Base-by-base conservation (phyloP, 2,113 vertebrate genomes). In the Apeltes quadracus region DNA sequence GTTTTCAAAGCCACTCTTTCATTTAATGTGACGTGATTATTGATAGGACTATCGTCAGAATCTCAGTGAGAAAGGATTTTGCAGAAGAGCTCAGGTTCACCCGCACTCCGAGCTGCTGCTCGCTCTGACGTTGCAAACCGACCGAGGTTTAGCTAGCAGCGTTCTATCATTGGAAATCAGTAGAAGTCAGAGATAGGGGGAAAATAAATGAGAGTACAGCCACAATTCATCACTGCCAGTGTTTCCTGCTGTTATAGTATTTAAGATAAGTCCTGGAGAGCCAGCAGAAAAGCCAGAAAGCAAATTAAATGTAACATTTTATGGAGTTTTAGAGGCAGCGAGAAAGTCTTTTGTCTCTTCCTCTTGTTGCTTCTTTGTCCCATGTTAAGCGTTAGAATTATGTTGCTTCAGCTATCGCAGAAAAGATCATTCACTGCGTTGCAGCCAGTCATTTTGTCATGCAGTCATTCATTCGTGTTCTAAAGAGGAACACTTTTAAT, bases 111-210 rank as follows among this genome's bases (percentile, higher is more conserved):
- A 63, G 62, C 71, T 43, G 63, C 46, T 1, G 11, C 16, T 43
- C 6, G 62, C 38, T 61, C 66, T 61, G 61, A 69, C 69, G 63
- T 66, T 56, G 61, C 72, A 83, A 89, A 79, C 78, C 73, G 41
- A 79, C 69, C 75, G 73, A 57, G 69, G 36, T 34, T 34, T 34
- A 34, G 32, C 69, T 69, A 34, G 64, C 50, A 65, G 69, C 51
- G 12, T 57, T 54, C 41, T 36, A 72, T 85, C 66, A 67, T n/a
- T 12, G 2, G 27, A 69, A 74, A 62, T 27, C 41, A 76, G 75
- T 29, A 77, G 43, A 72, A 81, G 64, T 67, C 68, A 41, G 59
- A 78, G 57, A 84, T 64, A 54, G 76, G 53, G n/a, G 14, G 46
- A 54, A 82, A 76, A 73, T 76, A 76, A 80, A 81, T 71, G 70